Percentiles rank a stretch among this genome's conserved stretches.
Evolutionary conservation across 2,797 vertebrate species (phyloP).

Genomic region (Coracias cyanogaster): DNA sequence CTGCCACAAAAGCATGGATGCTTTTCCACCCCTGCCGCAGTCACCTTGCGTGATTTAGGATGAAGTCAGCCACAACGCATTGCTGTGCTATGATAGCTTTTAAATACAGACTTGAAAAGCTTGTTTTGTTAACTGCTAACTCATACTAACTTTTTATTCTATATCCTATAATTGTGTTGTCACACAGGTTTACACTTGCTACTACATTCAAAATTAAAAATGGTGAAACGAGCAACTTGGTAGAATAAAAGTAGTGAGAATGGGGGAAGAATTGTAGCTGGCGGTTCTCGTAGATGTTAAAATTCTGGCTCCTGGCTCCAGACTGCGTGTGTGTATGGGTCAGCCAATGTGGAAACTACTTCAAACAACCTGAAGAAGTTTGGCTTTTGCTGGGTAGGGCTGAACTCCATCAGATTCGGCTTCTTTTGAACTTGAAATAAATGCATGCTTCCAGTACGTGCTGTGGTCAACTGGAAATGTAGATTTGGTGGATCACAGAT

Average conservation of each 20-base stretch:
- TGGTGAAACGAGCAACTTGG: not conserved
- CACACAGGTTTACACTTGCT: not conserved
- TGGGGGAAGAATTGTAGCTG: not conserved
- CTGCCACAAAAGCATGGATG: not conserved
- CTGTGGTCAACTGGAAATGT: not conserved
- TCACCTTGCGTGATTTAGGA: not conserved
- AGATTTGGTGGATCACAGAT: not conserved
- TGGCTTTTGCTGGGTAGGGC: not conserved
- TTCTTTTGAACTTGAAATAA: conserved; percentile 16
- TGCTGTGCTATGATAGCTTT: not conserved
- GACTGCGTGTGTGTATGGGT: not conserved
- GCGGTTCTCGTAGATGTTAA: conserved; percentile 1
- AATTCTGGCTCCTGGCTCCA: not conserved
- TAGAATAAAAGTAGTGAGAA: not conserved
- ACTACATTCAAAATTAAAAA: not conserved
- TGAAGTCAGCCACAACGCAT: not conserved
- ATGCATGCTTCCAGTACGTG: not conserved
- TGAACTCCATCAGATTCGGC: conserved; percentile 11
- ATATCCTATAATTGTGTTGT: not conserved
- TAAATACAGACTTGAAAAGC: not conserved
- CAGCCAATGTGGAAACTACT: conserved; percentile 8
- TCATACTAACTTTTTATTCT: not conserved
- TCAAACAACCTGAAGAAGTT: conserved; percentile 33
- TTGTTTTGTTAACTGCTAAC: not conserved
- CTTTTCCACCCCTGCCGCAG: rapidly evolving